Conservation (phyloP, 2,113 vertebrate genomes). For the Pampusana beccarii region DNA sequence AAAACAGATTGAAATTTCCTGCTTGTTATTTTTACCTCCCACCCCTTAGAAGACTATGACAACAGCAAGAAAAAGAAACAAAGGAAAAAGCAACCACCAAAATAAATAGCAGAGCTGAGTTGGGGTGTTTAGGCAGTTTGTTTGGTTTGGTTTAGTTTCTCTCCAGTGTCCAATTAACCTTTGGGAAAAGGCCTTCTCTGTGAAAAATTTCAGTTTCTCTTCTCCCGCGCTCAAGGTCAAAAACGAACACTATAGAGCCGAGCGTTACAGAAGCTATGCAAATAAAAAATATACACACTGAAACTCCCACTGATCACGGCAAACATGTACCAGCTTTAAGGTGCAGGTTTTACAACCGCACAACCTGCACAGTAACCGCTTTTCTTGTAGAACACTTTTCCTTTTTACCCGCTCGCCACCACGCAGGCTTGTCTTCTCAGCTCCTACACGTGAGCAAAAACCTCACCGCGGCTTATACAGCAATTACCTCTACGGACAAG, state of each 20-base stretch:
- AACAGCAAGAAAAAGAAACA: neutral
- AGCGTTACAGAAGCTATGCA: neutral
- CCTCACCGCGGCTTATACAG: neutral
- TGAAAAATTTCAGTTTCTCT: constrained; percentile 2
- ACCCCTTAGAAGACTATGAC: neutral
- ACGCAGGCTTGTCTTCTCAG: neutral
- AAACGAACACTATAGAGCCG: neutral
- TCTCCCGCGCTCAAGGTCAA: neutral
- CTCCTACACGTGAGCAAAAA: neutral
- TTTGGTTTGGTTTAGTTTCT: constrained; percentile 15
- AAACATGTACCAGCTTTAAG: neutral
- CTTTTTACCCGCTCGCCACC: neutral
- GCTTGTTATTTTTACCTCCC: constrained; percentile 15
- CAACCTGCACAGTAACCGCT: neutral
- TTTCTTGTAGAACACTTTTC: neutral
- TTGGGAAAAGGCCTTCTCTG: neutral
- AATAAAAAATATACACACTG: neutral
- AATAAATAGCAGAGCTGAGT: neutral
- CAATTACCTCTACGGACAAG: neutral
- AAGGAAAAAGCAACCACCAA: neutral
- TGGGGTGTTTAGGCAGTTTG: neutral
- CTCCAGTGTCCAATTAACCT: constrained; percentile 2
- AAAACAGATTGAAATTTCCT: neutral
- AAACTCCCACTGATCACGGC: neutral
- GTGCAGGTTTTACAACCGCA: neutral